Conservation (phyloP, 1,140 invertebrate genomes). For the Micrasema minimum region DNA sequence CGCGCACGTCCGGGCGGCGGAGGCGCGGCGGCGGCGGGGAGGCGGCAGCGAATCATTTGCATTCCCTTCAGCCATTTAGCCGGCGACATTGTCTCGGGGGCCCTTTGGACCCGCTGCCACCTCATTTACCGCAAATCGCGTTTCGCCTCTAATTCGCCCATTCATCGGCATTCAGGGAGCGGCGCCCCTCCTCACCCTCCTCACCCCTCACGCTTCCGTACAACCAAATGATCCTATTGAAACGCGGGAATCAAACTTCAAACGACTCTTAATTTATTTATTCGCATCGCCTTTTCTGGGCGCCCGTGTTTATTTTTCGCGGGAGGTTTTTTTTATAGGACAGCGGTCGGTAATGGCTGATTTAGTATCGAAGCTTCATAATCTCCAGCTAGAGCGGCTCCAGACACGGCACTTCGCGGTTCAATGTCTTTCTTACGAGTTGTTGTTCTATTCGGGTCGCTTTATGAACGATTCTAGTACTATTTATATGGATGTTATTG, state of each 20-base stretch:
- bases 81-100: constrained; percentile 45
- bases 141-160: constrained; percentile 52
- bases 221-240: constrained; percentile 53
- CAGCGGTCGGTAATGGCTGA: constrained; percentile 28
- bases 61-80: constrained; percentile 40
- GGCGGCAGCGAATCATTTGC: constrained; percentile 34
- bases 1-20: constrained; percentile 35
- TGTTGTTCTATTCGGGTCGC: neutral
- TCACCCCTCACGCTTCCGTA: constrained; percentile 27
- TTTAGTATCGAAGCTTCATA: neutral
- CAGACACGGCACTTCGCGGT: constrained; percentile 1
- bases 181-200: neutral
- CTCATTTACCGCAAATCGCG: constrained; percentile 52
- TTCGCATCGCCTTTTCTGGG: constrained; percentile 44
- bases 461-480: neutral
- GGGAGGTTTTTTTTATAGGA: constrained; percentile 31
- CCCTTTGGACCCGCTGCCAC: constrained; percentile 35
- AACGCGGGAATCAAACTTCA: constrained; percentile 51
- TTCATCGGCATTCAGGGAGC: constrained; percentile 50
- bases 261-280: constrained; percentile 54
- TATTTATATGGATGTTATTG: neutral
- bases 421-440: constrained; percentile 4
- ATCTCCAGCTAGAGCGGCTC: neutral
- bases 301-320: constrained; percentile 37
- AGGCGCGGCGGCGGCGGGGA: constrained; percentile 31